Conservation (phyloP, 2,888 invertebrate species). For the Helicoverpa assulta region DNA sequence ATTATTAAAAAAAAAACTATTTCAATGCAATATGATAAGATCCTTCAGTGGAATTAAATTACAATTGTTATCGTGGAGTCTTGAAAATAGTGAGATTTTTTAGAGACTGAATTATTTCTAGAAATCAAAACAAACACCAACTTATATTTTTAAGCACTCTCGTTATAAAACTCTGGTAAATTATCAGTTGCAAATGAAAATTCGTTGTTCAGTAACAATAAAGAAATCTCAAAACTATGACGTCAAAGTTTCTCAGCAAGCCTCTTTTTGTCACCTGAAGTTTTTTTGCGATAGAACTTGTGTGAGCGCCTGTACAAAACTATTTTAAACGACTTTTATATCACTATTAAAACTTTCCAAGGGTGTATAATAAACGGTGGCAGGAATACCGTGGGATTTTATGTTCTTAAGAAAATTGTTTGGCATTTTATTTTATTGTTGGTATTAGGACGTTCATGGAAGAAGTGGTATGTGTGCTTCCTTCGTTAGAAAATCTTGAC, state of each 20-base stretch:
- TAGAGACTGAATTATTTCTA: background rate
- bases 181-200: slow-evolving; percentile 10
- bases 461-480: slow-evolving; percentile 12
- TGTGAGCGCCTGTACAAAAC: slow-evolving; percentile 67
- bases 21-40: background rate
- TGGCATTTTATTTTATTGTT: slow-evolving; percentile 52
- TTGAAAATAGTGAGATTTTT: background rate
- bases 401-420: slow-evolving; percentile 42
- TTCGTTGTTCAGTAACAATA: slow-evolving; percentile 40
- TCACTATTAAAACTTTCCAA: slow-evolving; percentile 77
- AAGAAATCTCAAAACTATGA: slow-evolving; percentile 59
- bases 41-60: slow-evolving; percentile 1
- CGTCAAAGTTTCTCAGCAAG: slow-evolving; percentile 57
- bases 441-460: slow-evolving; percentile 21
- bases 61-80: slow-evolving; percentile 1
- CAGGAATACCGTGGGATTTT: slow-evolving; percentile 36
- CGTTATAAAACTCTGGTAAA: slow-evolving; percentile 1
- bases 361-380: slow-evolving; percentile 58
- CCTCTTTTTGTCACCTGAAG: slow-evolving; percentile 67
- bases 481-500: slow-evolving; percentile 3
- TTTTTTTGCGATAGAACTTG: slow-evolving; percentile 76
- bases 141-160: background rate
- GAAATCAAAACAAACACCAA: background rate
- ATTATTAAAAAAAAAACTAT: slow-evolving; percentile 6
- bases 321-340: slow-evolving; percentile 82